These are phyloP conservation scores for Nannoperca obscura DNA, from an alignment of 2,797 vertebrate genomes.

Conservation along the genomic window DNA sequence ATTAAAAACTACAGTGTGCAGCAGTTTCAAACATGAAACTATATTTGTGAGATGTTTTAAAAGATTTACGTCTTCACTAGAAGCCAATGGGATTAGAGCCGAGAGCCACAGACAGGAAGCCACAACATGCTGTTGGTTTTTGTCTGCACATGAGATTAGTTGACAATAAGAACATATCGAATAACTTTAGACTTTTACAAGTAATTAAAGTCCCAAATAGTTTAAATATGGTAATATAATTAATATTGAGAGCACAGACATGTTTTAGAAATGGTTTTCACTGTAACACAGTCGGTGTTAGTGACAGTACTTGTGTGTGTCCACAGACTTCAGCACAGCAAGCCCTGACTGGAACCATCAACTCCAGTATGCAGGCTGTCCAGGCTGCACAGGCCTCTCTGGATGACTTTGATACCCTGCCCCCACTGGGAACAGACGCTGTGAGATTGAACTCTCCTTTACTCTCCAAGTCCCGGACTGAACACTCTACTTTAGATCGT, in stretches of 20 bases:
- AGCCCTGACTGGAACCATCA: slow-evolving; percentile 96
- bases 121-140: background rate
- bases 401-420: slow-evolving; percentile 93
- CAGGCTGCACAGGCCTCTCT: slow-evolving; percentile 94
- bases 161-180: background rate
- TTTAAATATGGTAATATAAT: background rate
- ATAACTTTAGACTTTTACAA: background rate
- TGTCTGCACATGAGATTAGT: background rate
- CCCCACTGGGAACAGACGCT: slow-evolving; percentile 94
- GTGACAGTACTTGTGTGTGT: slow-evolving; percentile 11
- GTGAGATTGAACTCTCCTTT: slow-evolving; percentile 82
- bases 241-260: background rate
- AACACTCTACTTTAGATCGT: background rate
- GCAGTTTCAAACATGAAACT: background rate
- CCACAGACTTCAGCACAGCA: slow-evolving; percentile 96
- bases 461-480: too few relatives aligned
- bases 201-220: background rate
- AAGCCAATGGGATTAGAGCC: too few relatives aligned
- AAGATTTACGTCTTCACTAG: too few relatives aligned
- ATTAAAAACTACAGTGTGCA: too few relatives aligned
- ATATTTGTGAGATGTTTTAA: too few relatives aligned
- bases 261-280: background rate
- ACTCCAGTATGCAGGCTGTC: slow-evolving; percentile 98
- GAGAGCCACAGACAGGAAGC: too few relatives aligned
- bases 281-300: background rate